Evolutionary conservation across 2,797 vertebrate genomes (phyloP), one percentile per base, ranked within the genome.

Genomic region (Tenualosa thibaudeaui): DNA sequence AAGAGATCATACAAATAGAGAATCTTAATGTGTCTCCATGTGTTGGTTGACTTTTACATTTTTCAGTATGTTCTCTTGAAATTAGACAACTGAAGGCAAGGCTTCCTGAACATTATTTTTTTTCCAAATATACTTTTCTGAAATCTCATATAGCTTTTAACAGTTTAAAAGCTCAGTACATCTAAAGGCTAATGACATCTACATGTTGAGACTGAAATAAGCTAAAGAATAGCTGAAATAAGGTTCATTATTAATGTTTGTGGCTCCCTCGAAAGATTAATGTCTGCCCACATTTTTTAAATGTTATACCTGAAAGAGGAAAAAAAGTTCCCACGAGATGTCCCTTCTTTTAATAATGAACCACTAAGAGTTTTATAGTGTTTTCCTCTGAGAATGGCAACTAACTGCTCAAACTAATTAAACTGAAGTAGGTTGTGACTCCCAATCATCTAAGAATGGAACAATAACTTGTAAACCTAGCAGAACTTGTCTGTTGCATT

Each of bases 351-450:
- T 75, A 40, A 75, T 58, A 71, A 60, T 49, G 26, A 62, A 40
- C 62, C 81, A 51, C 8, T 46, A 49, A 82, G 81, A 78, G 37
- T 22, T 78, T 78, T 78, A 78, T 19, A 78, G 71, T 19, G 71
- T 78, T 43, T 46, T 78, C 71, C 71, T 78, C 17, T 5, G 71
- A 78, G 71, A 8, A 22, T 37, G 19, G 10, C 17, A 17, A 46
- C 15, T 7, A 78, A 78, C 71, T 17, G 40, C 71, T 78, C 68
- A 75, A 43, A 78, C 40, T 78, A 78, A 24, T 81, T 85, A 71
- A 85, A 83, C 19, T 49, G 56, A 82, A 49, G 78, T 75, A 75
- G 37, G 71, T 46, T 43, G 5, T 78, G 71, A 78, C 46, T 78
- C 71, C 37, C 37, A 78, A 78, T 78, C 40, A 43, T 78, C 71